Evolutionary conservation across 92 coral and sea anemone species (phyloP), one percentile per base, ranked within the genome.

Genomic region (Umimayanthus kanabou): DNA sequence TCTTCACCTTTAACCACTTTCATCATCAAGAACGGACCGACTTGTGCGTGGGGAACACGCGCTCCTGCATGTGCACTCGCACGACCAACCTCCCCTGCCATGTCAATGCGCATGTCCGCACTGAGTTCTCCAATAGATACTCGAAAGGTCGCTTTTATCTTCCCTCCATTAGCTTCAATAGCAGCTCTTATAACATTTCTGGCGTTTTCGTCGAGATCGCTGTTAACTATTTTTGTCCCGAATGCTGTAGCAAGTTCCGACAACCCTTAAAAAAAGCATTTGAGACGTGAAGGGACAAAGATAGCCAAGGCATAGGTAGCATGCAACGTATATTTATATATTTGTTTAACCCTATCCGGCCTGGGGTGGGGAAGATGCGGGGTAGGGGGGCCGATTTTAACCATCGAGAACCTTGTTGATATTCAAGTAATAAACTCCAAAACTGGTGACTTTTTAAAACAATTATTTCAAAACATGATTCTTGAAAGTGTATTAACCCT

Each of bases 21-120:
- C 2, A 11, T 0, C 76, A 1, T 28, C 26, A 0, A 42, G 53
- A 82, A 82, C 64, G 6, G 23, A 4, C n/a, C 11, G 55, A 82
- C 2, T 55, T 82, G 86, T 42, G 86, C 86, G 39, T 82, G 86
- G 8, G 85, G 85, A 65, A 81, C 85, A 10, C 58, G 25, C 6
- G 76, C 85, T 9, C 85, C 85, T 4, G 25, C 85, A 43, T 81
- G 76, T 23, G 22, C 61, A 3, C 20, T 57, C 7, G 9, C 16
- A 2, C 76, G 20, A 2, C 1, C 11, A 8, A 22, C 14, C 26
- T 23, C 33, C 53, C 10, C 39, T 16, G 33, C 85, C 85, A 81
- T 81, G n/a, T 81, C 85, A 81, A 81, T 65, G 57, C 76, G 85
- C 85, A 81, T 81, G 57, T n/a, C 39, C 66, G 85, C 76, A 0